Evolutionary conservation across 2,888 invertebrate species (phyloP).

Genomic region (Caenorhabditis wallacei): DNA sequence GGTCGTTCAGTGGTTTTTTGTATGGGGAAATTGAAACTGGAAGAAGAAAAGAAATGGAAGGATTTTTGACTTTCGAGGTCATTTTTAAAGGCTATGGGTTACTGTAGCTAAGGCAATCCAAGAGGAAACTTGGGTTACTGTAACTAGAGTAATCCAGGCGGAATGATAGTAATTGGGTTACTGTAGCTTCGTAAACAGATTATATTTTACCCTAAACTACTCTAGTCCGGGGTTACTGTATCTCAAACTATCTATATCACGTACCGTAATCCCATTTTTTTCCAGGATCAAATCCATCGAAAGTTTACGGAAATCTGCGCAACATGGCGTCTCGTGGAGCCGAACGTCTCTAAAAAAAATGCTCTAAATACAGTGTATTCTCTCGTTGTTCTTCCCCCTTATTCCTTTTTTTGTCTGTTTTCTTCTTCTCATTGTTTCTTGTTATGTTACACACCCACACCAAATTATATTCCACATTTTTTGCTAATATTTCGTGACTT

Average conservation of each 20-base stretch:
- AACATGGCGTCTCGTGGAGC: slow-evolving; percentile 91
- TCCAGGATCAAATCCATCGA: slow-evolving; percentile 93
- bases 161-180: no score
- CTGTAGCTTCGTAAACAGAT: no score
- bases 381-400: background rate
- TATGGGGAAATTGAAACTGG: background rate
- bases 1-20: background rate
- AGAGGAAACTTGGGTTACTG: no score
- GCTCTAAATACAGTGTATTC: no score
- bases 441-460: background rate
- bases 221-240: no score
- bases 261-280: slow-evolving; percentile 55
- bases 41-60: no score
- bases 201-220: no score
- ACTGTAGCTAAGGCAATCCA: background rate
- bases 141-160: no score
- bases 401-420: slow-evolving; percentile 1
- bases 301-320: slow-evolving; percentile 96
- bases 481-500: background rate
- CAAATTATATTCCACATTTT: background rate
- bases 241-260: background rate
- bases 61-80: background rate
- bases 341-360: slow-evolving; percentile 88
- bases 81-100: background rate
- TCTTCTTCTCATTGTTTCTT: background rate